These are phyloP conservation scores for Cotesia glomerata DNA, from an alignment of 1,140 invertebrate genomes.

Conservation along the genomic window DNA sequence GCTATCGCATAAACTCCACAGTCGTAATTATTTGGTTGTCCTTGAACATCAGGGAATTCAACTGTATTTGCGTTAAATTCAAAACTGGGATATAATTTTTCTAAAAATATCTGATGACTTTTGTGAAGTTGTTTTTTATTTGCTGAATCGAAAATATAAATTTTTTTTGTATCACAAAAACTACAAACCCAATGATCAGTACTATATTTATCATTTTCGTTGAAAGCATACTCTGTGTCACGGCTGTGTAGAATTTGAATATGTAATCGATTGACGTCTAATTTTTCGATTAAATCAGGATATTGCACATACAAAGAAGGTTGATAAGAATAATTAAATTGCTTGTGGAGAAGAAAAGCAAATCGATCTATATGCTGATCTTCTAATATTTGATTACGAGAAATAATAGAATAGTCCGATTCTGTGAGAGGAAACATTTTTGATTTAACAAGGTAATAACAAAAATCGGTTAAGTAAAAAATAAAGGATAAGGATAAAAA, in stretches of 20 bases:
- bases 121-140: slow-evolving; percentile 23
- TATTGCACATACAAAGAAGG: not conserved
- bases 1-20: not conserved
- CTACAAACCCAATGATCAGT: slow-evolving; percentile 24
- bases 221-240: not conserved
- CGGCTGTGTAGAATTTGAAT: not conserved
- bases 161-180: slow-evolving; percentile 26
- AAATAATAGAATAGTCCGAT: not conserved
- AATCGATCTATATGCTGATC: too few relatives aligned
- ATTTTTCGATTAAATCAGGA: not conserved
- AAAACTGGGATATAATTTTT: slow-evolving; percentile 19
- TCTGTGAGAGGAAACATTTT: not conserved
- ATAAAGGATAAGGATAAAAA: too few relatives aligned
- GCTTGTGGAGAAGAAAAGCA: not conserved
- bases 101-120: slow-evolving; percentile 18
- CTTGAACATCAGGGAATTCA: slow-evolving; percentile 1
- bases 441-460: too few relatives aligned
- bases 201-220: not conserved
- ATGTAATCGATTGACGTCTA: not conserved
- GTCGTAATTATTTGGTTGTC: too few relatives aligned
- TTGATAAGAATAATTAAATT: not conserved
- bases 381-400: not conserved
- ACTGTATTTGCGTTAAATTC: not conserved
- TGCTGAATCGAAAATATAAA: slow-evolving; percentile 30
- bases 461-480: too few relatives aligned